A percentile compares a stretch with the other conserved stretches of the same genome.
Evolutionary conservation across 2,888 invertebrate species (phyloP).

Genomic region (Brenthis hecate): DNA sequence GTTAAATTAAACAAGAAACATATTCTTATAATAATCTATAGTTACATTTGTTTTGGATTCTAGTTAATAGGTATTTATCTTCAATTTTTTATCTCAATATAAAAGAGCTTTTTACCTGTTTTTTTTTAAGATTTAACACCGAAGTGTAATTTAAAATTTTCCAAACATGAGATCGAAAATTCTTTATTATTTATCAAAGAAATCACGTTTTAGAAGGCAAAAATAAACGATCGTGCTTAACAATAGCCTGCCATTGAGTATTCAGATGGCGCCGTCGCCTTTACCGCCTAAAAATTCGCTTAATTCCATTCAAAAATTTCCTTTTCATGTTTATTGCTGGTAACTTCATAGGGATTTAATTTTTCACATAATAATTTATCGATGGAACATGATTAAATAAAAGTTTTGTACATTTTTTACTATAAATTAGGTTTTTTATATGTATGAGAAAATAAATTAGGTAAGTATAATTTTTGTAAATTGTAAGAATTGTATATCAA

Average conservation of each 20-base stretch:
- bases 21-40: too few species aligned
- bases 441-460: too few species aligned
- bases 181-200: slow-evolving; percentile 32
- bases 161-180: slow-evolving; percentile 24
- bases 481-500: too few species aligned
- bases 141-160: slow-evolving; percentile 19
- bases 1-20: too few species aligned
- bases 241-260: slow-evolving; percentile 36
- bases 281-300: slow-evolving; percentile 50
- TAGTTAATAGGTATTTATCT: not conserved
- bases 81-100: not conserved
- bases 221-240: slow-evolving; percentile 37
- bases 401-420: not conserved
- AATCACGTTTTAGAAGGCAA: slow-evolving; percentile 38
- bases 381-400: slow-evolving; percentile 17
- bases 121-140: not conserved
- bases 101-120: not conserved
- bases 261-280: slow-evolving; percentile 40
- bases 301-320: slow-evolving; percentile 51
- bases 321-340: slow-evolving; percentile 35
- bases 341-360: slow-evolving; percentile 23
- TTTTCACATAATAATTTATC: slow-evolving; percentile 24
- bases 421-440: not conserved
- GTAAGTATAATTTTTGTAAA: too few species aligned
- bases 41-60: too few species aligned